Evolutionary conservation across 64 coral and sea anemone genomes (phyloP), one percentile per base, ranked within the genome.

Genomic region (Acropora yongei): DNA sequence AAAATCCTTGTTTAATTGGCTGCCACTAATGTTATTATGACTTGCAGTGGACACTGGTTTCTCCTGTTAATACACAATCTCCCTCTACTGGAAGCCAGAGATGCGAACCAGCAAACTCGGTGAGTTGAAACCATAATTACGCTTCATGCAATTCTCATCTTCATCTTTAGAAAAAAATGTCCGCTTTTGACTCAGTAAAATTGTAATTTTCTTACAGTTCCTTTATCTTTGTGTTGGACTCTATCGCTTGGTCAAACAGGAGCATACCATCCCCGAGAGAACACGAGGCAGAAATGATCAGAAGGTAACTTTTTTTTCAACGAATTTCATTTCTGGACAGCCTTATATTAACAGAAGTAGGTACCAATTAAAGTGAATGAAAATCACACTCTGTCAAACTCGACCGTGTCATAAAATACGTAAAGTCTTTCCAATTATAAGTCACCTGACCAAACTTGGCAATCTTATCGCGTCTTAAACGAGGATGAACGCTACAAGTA

Each of bases 21-120:
- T 58, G 12, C 0, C 63, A 18, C 3, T 67, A 14, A 12, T 79
- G 4, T 14, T 79, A 51, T 47, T 51, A 6, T 11, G 1, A 10
- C 19, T 67, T 89, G 51, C 65, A 89, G 87, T 68, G 74, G 75
- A 44, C 87, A 89, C 76, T 89, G 88, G 76, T 89, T 89, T 42
- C 41, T 89, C 46, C 4, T 78, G 39, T 60, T 89, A 44, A 50
- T 89, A 43, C 79, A 79, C 42, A 89, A 89, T 42, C 75, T 89
- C 18, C 88, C 88, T 57, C 10, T 77, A 30, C 11, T 72, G 41
- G 63, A 67, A 67, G 63, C 63, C 63, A 67, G 63, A 18, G 63
- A 67, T 67, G 10, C 63, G 17, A 67, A 67, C 63, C 63, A 67
- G 3, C 63, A 67, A 67, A 3, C 63, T 67, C 63, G 63, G 63